A percentile compares a stretch with the other conserved stretches of the same genome.
These are phyloP conservation scores for Cephus pulcher DNA, from an alignment of 2,888 invertebrate genomes.

Conservation along the genomic window DNA sequence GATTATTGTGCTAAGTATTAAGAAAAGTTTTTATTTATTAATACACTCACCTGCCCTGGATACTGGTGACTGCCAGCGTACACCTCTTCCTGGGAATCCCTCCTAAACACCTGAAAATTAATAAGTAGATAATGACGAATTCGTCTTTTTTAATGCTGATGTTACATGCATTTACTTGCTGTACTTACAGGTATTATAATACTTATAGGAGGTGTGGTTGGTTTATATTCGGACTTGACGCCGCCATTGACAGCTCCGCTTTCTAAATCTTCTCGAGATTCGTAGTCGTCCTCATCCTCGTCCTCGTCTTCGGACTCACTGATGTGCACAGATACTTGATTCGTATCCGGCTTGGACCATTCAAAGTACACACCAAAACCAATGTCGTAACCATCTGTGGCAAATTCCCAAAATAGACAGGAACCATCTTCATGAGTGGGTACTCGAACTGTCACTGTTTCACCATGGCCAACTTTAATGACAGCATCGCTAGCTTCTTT, in stretches of 20 bases:
- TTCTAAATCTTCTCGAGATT: constrained; percentile 72
- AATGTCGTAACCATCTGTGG: constrained; percentile 97
- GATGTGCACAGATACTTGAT: constrained; percentile 92
- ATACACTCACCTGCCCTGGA: constrained; percentile 78
- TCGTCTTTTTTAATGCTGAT: background rate
- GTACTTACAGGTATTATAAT: constrained; percentile 59
- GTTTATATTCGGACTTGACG: constrained; percentile 50
- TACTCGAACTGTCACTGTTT: constrained; percentile 95
- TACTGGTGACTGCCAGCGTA: constrained; percentile 98
- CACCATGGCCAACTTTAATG: constrained; percentile 94
- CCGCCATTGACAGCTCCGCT: constrained; percentile 54
- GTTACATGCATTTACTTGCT: constrained; percentile 1
- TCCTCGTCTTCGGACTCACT: constrained; percentile 96
- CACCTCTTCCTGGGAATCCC: constrained; percentile 96
- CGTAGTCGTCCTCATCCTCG: constrained; percentile 74
- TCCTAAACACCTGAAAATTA: constrained; percentile 88
- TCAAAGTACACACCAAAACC: constrained; percentile 99
- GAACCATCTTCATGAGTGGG: constrained; percentile 95
- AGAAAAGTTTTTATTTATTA: constrained; percentile 33
- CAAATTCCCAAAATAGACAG: constrained; percentile 98
- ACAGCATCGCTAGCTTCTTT: constrained; percentile 87
- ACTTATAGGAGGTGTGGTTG: constrained; percentile 53
- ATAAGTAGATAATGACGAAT: background rate
- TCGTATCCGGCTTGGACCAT: constrained; percentile 90
- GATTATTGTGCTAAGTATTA: background rate